Percentiles rank a stretch among this genome's conserved stretches.
These are phyloP conservation scores for Prionace glauca DNA, from an alignment of 2,797 vertebrate genomes.

Conservation along the genomic window DNA sequence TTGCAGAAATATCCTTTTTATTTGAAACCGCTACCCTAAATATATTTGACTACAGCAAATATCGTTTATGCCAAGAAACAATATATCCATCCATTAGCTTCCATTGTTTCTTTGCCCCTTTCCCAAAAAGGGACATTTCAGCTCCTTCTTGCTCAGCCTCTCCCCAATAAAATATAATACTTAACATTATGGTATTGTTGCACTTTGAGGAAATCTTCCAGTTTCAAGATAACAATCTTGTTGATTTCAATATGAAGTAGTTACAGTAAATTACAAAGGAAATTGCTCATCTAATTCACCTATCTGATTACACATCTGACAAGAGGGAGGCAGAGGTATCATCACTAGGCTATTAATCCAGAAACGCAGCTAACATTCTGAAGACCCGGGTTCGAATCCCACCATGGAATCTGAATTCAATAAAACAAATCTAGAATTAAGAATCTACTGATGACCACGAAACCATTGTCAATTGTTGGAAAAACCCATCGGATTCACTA, in stretches of 20 bases:
- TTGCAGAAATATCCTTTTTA: not conserved
- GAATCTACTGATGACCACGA: no score
- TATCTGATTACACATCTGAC: not conserved
- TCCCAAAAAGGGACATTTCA: constrained; percentile 66
- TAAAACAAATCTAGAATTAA: no score
- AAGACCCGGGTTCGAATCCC: no score
- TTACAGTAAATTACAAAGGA: not conserved
- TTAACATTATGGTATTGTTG: not conserved
- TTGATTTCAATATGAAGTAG: not conserved
- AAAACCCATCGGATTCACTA: no score
- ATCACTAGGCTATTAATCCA: no score
- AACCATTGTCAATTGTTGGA: no score
- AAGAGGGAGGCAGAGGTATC: not conserved
- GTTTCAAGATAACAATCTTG: not conserved
- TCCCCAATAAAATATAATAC: constrained; percentile 11
- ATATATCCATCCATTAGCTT: not conserved
- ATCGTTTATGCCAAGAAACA: not conserved
- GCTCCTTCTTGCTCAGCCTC: constrained; percentile 58
- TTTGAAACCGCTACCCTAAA: not conserved
- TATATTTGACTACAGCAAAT: not conserved
- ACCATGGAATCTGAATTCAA: no score
- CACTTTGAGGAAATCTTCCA: not conserved
- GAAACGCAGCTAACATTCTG: no score
- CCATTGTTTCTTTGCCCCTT: constrained; percentile 53
- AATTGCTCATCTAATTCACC: not conserved